Base-by-base conservation (phyloP, 2,113 vertebrate species). In the Polypterus senegalus region DNA sequence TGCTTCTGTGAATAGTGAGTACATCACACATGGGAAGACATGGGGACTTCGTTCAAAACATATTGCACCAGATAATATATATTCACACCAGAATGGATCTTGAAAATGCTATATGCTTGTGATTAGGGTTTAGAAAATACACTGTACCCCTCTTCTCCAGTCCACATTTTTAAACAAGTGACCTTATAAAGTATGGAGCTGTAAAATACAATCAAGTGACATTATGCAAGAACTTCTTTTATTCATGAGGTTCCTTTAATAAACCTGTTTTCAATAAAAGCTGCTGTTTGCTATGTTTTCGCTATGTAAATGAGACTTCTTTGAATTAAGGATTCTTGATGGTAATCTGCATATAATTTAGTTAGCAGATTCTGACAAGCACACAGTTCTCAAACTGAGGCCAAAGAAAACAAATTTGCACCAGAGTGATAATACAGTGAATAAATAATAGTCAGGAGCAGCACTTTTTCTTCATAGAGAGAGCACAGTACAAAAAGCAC, bases 321-420 rank as follows among this genome's bases (percentile, higher is more conserved):
- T 55, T 67, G 70, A 59, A 61, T 54, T 70, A 64, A 53, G 52
- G 56, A 61, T 65, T 47, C 64, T 76, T 69, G 59, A 67, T 43
- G 64, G 55, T 65, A 73, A 77, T 81, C 70, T 76, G 65, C 69
- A 79, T 83, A 69, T 81, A 63, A 80, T 78, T 80, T 69, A 61
- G 64, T 64, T 59, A 52, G 57, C 65, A 60, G 52, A 65, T 55
- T 54, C n/a, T 57, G 6, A 59, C 43, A 51, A 52, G 45, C 10
- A 52, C 56, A 46, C 48, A 45, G 7, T 57, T 49, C 46, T 11
- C 46, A 58, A 58, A 45, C 56, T 44, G 56, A 49, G 55, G n/a
- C 46, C 45, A 47, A 58, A 58, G 46, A 49, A 43, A 63, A 58
- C 43, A 58, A 58, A 58, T 10, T 11, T 57, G 46, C 8, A 43